Percentiles rank a stretch among this genome's conserved stretches.
phyloP scores from a whole-genome alignment of 2,797 vertebrate species.

The Coranthus polyacanthus region DNA sequence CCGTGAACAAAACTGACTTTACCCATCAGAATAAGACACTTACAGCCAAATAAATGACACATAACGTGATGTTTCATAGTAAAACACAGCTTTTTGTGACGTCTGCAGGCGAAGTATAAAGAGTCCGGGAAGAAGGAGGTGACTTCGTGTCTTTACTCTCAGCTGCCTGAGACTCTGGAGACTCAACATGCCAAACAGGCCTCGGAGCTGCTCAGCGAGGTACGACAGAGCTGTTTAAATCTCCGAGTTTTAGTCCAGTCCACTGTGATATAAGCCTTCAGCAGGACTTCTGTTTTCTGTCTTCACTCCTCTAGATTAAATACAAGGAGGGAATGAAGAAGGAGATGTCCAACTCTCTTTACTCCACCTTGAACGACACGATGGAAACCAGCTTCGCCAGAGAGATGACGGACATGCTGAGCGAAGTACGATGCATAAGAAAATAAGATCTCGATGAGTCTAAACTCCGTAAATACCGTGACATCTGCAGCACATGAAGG shows the following conservation, averaged over 20 bases:
- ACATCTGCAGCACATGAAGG: no score
- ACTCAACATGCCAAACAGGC: slow-evolving; percentile 88
- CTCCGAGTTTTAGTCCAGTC: no score
- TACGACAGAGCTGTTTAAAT: no score
- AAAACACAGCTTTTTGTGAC: no score
- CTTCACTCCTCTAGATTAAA: slow-evolving; percentile 19
- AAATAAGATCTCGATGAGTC: no score
- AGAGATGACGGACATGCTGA: slow-evolving; percentile 51
- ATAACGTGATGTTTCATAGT: no score
- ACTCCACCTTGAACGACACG: slow-evolving; percentile 61
- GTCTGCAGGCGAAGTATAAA: slow-evolving; percentile 89
- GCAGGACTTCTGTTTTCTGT: background rate
- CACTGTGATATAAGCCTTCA: no score
- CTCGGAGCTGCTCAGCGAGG: slow-evolving; percentile 90
- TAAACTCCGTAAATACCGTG: no score
- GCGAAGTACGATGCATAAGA: no score
- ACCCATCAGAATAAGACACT: no score
- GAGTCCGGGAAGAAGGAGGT: slow-evolving; percentile 82
- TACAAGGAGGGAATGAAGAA: slow-evolving; percentile 42
- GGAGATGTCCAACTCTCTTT: slow-evolving; percentile 34
- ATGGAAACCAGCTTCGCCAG: slow-evolving; percentile 55
- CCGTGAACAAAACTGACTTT: no score
- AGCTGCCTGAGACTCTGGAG: slow-evolving; percentile 90
- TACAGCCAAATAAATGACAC: no score
- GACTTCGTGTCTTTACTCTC: slow-evolving; percentile 85